Conservation (phyloP, 2,888 invertebrate species). For the Ellobium chinense region DNA sequence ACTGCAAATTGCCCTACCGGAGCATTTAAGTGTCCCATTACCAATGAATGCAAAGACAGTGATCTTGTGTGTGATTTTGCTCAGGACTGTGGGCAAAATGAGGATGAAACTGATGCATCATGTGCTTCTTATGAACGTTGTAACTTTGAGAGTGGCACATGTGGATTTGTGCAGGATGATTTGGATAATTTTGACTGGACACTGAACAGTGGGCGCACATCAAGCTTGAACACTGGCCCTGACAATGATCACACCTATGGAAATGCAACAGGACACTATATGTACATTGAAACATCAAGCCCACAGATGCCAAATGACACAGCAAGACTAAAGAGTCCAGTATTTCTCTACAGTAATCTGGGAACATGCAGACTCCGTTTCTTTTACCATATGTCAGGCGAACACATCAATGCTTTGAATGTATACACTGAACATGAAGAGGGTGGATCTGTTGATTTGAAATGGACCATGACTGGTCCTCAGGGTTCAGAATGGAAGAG, state of each 20-base stretch:
- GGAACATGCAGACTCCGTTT: slow-evolving; percentile 67
- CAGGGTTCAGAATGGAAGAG: slow-evolving; percentile 63
- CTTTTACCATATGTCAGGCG: slow-evolving; percentile 73
- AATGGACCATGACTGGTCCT: slow-evolving; percentile 57
- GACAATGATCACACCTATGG: slow-evolving; percentile 67
- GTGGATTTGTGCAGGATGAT: slow-evolving; percentile 69
- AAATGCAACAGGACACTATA: slow-evolving; percentile 69
- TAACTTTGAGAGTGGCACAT: slow-evolving; percentile 71
- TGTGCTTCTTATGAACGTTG: slow-evolving; percentile 67
- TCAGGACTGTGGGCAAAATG: slow-evolving; percentile 73
- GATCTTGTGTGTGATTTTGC: slow-evolving; percentile 69
- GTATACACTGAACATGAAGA: slow-evolving; percentile 65
- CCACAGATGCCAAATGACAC: slow-evolving; percentile 59
- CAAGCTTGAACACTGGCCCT: slow-evolving; percentile 70
- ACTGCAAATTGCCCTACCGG: slow-evolving; percentile 58
- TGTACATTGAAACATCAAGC: slow-evolving; percentile 69
- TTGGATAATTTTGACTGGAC: slow-evolving; percentile 74
- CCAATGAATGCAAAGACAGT: slow-evolving; percentile 40
- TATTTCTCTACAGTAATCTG: slow-evolving; percentile 57
- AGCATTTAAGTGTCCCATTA: slow-evolving; percentile 65
- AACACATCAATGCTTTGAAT: slow-evolving; percentile 65
- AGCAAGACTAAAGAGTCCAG: slow-evolving; percentile 66
- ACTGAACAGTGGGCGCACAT: slow-evolving; percentile 61
- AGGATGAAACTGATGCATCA: slow-evolving; percentile 63
- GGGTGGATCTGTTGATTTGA: slow-evolving; percentile 55